Evolutionary conservation across 2,113 vertebrate species (phyloP).

Genomic region (Hymenochirus boettgeri): DNA sequence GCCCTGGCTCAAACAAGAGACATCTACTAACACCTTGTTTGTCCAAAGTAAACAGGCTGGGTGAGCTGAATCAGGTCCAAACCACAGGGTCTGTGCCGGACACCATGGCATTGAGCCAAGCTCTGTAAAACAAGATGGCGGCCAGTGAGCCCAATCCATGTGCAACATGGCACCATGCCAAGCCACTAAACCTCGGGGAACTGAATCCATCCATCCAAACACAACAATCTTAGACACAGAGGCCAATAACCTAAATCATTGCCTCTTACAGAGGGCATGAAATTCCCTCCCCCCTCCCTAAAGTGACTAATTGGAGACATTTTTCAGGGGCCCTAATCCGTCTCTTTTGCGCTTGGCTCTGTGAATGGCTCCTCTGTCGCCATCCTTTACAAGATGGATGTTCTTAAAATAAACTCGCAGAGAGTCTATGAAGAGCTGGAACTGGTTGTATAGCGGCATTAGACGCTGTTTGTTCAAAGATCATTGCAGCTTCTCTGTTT

Average conservation of each 20-base stretch:
- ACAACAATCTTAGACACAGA: conserved; percentile 27
- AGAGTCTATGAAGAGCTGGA: conserved; percentile 4
- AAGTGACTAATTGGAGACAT: conserved; percentile 34
- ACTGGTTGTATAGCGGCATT: not conserved
- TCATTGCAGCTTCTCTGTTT: too few relatives aligned
- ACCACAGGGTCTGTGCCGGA: conserved; percentile 23
- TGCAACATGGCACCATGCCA: conserved; percentile 27
- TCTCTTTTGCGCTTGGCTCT: conserved; percentile 1
- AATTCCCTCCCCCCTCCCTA: conserved; percentile 1
- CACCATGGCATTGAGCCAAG: conserved; percentile 22
- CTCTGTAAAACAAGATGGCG: conserved; percentile 26
- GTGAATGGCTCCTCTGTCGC: conserved; percentile 31
- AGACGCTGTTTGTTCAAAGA: too few relatives aligned
- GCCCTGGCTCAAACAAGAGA: conserved; percentile 19
- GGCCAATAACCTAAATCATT: conserved; percentile 35
- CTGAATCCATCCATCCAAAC: conserved; percentile 26
- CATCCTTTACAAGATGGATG: conserved; percentile 21
- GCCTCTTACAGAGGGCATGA: conserved; percentile 25
- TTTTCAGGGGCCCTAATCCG: conserved; percentile 37
- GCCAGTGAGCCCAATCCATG: conserved; percentile 11
- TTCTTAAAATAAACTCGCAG: conserved; percentile 25
- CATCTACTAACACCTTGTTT: conserved; percentile 26
- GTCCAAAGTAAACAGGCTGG: conserved; percentile 34
- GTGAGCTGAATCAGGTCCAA: conserved; percentile 29
- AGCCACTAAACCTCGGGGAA: conserved; percentile 24